Conservation (phyloP, 2,888 invertebrate species). For the Bedellia somnulentella region DNA sequence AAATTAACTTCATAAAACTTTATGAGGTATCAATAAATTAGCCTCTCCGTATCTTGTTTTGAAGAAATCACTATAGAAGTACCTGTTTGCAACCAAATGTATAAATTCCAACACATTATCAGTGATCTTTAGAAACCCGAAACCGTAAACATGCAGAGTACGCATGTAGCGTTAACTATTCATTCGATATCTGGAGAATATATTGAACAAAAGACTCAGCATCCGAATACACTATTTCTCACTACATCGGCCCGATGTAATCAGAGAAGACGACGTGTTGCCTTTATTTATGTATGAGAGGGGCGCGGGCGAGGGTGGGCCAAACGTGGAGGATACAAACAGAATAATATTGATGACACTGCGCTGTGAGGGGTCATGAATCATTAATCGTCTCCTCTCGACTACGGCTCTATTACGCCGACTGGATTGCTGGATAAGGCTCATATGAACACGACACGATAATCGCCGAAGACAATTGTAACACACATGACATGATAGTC, state of each 20-base stretch:
- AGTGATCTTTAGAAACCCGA: constrained; percentile 54
- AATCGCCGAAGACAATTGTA: no score
- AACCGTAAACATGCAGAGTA: constrained; percentile 54
- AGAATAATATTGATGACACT: constrained; percentile 63
- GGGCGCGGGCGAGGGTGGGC: constrained; percentile 56
- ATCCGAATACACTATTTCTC: constrained; percentile 59
- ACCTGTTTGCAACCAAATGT: no score
- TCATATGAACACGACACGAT: no score
- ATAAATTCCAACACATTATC: no score
- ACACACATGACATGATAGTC: no score
- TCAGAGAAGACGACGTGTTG: constrained; percentile 63
- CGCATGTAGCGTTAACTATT: constrained; percentile 52
- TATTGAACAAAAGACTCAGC: constrained; percentile 57
- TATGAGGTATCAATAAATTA: no score
- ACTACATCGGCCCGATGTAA: constrained; percentile 61
- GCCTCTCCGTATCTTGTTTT: no score
- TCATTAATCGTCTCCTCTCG: constrained; percentile 58
- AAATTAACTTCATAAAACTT: no score
- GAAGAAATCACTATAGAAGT: no score
- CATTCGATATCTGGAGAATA: constrained; percentile 45
- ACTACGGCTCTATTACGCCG: constrained; percentile 55
- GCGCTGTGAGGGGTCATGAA: constrained; percentile 60
- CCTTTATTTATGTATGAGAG: constrained; percentile 59
- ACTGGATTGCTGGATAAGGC: constrained; percentile 50
- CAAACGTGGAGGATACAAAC: constrained; percentile 55